A percentile compares a stretch with the other conserved stretches of the same genome.
Conservation (phyloP, 2,797 vertebrate genomes). For the Mus caroli region DNA sequence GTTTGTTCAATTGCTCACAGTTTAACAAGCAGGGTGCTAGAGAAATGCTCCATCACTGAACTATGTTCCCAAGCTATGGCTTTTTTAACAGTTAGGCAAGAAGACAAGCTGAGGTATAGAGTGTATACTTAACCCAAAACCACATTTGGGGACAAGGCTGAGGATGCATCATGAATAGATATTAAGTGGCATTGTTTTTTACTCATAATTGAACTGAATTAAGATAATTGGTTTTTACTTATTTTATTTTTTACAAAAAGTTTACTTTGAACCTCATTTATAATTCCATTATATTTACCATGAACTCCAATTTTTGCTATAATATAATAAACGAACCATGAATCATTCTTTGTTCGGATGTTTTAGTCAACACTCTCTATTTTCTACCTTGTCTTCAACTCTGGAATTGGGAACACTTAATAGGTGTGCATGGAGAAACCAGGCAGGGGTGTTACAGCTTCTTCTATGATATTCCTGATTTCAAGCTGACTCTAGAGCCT, state of each 20-base stretch:
- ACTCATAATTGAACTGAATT: constrained; percentile 31
- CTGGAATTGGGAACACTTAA: constrained; percentile 13
- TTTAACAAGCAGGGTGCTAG: background rate
- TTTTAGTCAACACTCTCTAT: background rate
- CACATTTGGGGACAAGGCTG: background rate
- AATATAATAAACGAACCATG: background rate
- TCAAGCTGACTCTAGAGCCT: background rate
- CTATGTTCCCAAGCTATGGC: background rate
- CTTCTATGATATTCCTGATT: constrained; percentile 4
- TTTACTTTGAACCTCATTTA: constrained; percentile 34
- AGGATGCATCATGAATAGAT: constrained; percentile 11
- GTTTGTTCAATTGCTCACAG: background rate
- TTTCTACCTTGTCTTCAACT: constrained; percentile 14
- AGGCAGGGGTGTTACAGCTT: background rate
- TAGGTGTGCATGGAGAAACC: background rate
- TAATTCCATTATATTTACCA: background rate
- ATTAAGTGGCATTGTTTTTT: constrained; percentile 1
- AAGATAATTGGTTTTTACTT: constrained; percentile 30
- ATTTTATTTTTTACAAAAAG: constrained; percentile 28
- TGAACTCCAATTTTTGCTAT: constrained; percentile 5
- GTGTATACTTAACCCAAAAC: background rate
- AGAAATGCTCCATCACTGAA: background rate
- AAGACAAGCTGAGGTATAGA: background rate
- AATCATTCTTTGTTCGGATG: background rate
- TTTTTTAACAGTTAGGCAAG: constrained; percentile 40